Evolutionary conservation across 2,113 vertebrate genomes (phyloP).

Genomic region (Pseudonaja textilis): DNA sequence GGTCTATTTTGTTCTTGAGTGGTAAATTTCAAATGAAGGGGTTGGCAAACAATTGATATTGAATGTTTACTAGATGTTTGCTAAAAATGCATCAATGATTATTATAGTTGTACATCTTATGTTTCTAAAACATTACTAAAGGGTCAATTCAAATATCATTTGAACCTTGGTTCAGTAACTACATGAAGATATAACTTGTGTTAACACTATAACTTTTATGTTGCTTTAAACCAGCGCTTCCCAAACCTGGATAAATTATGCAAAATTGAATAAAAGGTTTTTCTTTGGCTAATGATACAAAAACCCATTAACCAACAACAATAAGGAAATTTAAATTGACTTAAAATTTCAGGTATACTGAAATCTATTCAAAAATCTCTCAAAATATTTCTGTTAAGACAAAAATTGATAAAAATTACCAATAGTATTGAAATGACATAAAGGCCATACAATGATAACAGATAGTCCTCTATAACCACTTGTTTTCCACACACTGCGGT

Average conservation of each 20-base stretch:
- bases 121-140: conserved; percentile 31
- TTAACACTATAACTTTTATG: background rate
- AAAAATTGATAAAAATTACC: background rate
- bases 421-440: background rate
- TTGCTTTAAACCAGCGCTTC: background rate
- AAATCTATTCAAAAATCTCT: background rate
- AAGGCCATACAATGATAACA: background rate
- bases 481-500: background rate
- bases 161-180: conserved; percentile 29
- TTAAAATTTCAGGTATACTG: background rate
- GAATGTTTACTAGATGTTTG: background rate
- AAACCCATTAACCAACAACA: background rate
- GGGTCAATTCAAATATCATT: conserved; percentile 34
- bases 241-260: background rate
- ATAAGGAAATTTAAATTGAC: background rate
- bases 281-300: background rate
- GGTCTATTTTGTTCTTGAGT: background rate
- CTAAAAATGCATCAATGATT: background rate
- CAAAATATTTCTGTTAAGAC: background rate
- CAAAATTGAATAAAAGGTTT: background rate
- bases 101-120: accelerated
- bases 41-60: background rate
- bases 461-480: background rate
- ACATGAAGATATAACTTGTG: background rate
- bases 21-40: background rate